These are phyloP conservation scores for Brenthis daphne DNA, from an alignment of 2,888 invertebrate genomes.

Conservation along the genomic window DNA sequence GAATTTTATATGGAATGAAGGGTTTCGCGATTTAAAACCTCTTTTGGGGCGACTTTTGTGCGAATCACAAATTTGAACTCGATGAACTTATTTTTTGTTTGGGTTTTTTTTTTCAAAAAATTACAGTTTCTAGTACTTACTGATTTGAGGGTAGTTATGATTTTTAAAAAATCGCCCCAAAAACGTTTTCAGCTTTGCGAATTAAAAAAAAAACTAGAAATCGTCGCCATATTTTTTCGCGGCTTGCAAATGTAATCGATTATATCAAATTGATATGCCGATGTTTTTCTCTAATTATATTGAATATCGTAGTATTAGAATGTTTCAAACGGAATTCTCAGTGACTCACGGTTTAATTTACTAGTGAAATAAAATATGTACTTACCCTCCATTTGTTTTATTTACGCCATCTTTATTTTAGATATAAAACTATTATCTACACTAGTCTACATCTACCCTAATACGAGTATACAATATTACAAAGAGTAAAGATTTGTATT, in stretches of 20 bases:
- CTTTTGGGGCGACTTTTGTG: neutral
- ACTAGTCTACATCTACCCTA: no score
- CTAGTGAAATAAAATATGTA: slow-evolving; percentile 40
- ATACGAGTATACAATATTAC: no score
- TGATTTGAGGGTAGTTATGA: neutral
- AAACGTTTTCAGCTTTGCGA: slow-evolving; percentile 22
- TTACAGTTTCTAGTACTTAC: slow-evolving; percentile 4
- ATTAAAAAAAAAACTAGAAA: slow-evolving; percentile 23
- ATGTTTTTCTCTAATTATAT: slow-evolving; percentile 38
- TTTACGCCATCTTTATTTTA: neutral
- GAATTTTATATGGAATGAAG: slow-evolving; percentile 28
- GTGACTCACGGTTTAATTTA: slow-evolving; percentile 39
- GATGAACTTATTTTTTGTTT: no score
- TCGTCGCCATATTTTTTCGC: slow-evolving; percentile 35
- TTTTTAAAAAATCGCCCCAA: slow-evolving; percentile 11
- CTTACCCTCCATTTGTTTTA: slow-evolving; percentile 32
- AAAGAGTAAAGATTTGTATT: no score
- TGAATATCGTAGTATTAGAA: slow-evolving; percentile 33
- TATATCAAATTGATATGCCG: slow-evolving; percentile 52
- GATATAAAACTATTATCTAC: no score
- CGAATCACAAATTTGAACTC: neutral
- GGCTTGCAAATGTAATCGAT: slow-evolving; percentile 35
- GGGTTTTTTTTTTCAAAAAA: no score
- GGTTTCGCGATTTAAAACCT: neutral
- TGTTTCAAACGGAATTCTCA: slow-evolving; percentile 36